phyloP scores from a whole-genome alignment of 2,113 vertebrate species.

The Macquaria ambigua region DNA sequence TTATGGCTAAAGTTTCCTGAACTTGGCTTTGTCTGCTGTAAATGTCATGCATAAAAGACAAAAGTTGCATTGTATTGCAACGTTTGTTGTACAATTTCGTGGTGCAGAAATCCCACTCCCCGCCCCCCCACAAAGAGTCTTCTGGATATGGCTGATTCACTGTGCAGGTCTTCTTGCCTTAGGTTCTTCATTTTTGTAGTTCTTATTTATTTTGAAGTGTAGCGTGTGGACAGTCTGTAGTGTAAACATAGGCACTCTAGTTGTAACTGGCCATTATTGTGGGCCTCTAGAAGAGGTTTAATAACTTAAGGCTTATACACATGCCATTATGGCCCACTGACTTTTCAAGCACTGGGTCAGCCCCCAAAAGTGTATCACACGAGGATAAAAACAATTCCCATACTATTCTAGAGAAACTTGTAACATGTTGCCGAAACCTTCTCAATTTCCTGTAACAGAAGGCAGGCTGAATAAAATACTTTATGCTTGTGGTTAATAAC shows the following conservation, averaged over 20 bases:
- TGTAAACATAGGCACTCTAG: conserved; percentile 65
- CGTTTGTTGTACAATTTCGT: conserved; percentile 26
- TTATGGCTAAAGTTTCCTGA: conserved; percentile 75
- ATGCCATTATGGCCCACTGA: background rate
- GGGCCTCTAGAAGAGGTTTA: background rate
- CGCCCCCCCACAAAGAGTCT: background rate
- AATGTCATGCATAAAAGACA: conserved; percentile 60
- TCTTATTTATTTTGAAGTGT: conserved; percentile 1
- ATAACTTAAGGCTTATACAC: conserved; percentile 37
- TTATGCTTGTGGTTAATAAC: background rate
- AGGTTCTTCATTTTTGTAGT: background rate
- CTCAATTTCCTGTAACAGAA: conserved; percentile 12
- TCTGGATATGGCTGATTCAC: conserved; percentile 7
- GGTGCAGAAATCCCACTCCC: background rate
- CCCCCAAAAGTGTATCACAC: background rate
- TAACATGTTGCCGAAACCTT: background rate
- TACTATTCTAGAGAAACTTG: background rate
- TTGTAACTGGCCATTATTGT: conserved; percentile 19
- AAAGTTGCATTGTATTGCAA: conserved; percentile 62
- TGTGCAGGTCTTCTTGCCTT: background rate
- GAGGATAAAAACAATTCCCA: background rate
- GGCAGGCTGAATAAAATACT: conserved; percentile 22
- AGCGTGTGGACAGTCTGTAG: conserved; percentile 2
- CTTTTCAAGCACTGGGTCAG: conserved; percentile 24
- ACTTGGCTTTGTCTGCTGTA: conserved; percentile 36